Conservation (phyloP, 2,888 invertebrate genomes). For the Heliconius cydno region DNA sequence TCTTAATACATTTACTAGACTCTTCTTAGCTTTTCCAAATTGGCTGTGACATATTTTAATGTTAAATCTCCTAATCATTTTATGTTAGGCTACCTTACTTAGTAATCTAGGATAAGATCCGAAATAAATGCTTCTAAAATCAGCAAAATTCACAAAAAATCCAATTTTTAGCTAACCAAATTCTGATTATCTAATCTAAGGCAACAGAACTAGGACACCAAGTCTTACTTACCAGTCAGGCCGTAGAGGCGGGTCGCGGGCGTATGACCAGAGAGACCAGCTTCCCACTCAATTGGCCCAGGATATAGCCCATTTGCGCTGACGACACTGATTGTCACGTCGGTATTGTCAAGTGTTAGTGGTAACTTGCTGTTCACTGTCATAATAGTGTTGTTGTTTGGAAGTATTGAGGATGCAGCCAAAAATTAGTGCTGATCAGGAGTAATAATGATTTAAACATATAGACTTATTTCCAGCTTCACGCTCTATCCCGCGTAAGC, state of each 20-base stretch:
- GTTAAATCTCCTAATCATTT: not conserved
- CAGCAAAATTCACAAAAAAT: not conserved
- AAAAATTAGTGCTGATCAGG: not conserved
- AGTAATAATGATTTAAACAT: not conserved
- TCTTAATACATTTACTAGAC: not conserved
- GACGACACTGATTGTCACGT: slow-evolving; percentile 69
- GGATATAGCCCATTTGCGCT: slow-evolving; percentile 73
- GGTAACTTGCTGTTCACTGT: slow-evolving; percentile 36
- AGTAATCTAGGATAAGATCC: not conserved
- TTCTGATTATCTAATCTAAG: not conserved
- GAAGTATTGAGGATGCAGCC: not conserved
- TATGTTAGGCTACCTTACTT: not conserved
- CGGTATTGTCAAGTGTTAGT: slow-evolving; percentile 57
- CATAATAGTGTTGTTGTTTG: slow-evolving; percentile 27
- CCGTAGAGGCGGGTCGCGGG: slow-evolving; percentile 45
- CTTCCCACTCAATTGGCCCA: slow-evolving; percentile 69
- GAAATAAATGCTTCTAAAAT: not conserved
- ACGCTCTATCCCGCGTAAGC: too few species aligned
- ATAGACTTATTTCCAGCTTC: too few species aligned
- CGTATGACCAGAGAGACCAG: slow-evolving; percentile 49
- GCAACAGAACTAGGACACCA: not conserved
- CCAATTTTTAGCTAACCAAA: not conserved
- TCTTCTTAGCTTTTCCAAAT: not conserved
- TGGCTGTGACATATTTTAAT: not conserved
- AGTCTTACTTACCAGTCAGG: slow-evolving; percentile 53